These are phyloP conservation scores for Lasioglossum leucozonium DNA, from an alignment of 2,888 invertebrate genomes.

Conservation along the genomic window DNA sequence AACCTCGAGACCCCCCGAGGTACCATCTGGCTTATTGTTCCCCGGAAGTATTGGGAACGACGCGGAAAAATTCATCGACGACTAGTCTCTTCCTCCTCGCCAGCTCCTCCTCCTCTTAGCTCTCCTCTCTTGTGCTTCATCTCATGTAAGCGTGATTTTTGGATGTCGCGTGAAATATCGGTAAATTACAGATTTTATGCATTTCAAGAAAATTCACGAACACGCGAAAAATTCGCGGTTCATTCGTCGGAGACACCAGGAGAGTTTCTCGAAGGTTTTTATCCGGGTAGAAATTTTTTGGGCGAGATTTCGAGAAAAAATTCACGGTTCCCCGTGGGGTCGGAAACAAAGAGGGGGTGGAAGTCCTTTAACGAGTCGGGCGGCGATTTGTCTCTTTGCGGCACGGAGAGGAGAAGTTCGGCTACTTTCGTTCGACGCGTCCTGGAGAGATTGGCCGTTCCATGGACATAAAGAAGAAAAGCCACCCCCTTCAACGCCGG, in stretches of 20 bases:
- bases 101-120: not conserved
- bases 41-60: conserved; percentile 5
- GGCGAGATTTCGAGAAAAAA: not conserved
- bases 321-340: not conserved
- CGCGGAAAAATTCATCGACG: conserved; percentile 7
- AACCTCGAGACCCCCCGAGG: not conserved
- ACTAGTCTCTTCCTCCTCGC: not conserved
- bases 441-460: conserved; percentile 72
- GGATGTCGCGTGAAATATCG: too few relatives aligned
- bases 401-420: conserved; percentile 62
- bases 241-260: not conserved
- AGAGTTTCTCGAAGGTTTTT: not conserved
- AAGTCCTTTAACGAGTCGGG: conserved; percentile 57
- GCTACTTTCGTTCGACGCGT: conserved; percentile 73
- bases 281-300: too few relatives aligned
- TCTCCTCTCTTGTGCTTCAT: not conserved
- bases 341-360: conserved; percentile 23
- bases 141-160: too few relatives aligned
- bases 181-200: too few relatives aligned
- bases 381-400: conserved; percentile 62
- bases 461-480: conserved; percentile 68
- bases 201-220: too few relatives aligned
- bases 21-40: conserved; percentile 40
- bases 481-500: conserved; percentile 63
- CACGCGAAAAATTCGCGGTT: too few relatives aligned